A percentile compares a stretch with the other conserved stretches of the same genome.
Evolutionary conservation across 1,140 invertebrate species (phyloP).

Genomic region (Conus betulinus): DNA sequence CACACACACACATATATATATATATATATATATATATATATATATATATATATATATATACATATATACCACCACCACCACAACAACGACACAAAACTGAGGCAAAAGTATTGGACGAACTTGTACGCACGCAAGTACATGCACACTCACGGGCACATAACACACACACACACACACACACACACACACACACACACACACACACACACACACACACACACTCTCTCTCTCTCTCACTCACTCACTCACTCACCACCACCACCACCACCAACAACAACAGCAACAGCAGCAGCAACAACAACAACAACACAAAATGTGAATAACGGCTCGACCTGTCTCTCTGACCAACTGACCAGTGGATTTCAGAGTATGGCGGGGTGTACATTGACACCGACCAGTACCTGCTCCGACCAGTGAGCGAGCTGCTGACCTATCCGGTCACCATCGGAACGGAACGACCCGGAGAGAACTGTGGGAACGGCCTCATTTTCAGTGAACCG

Average conservation of each 20-base stretch:
- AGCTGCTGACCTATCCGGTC: conserved; percentile 2
- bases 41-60: too few species aligned
- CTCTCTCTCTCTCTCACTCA: too few species aligned
- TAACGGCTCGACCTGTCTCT: too few species aligned
- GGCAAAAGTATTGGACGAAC: background rate
- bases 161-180: background rate
- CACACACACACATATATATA: too few species aligned
- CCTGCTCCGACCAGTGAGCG: conserved; percentile 22
- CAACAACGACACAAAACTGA: too few species aligned
- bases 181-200: conserved; percentile 6
- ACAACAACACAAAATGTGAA: too few species aligned
- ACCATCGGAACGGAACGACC: conserved; percentile 8
- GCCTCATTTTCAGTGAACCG: conserved; percentile 29
- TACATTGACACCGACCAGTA: conserved; percentile 41
- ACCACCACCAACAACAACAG: too few species aligned
- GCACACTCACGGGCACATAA: background rate
- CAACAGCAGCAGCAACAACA: too few species aligned
- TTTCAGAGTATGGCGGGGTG: conserved; percentile 40
- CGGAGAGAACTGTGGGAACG: conserved; percentile 7
- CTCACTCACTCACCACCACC: too few species aligned
- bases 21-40: too few species aligned
- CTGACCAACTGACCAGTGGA: too few species aligned
- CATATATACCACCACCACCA: too few species aligned
- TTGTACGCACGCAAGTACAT: background rate
- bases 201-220: background rate